Evolutionary conservation across 1,140 invertebrate species (phyloP).

Genomic region (Eriosoma lanigerum): DNA sequence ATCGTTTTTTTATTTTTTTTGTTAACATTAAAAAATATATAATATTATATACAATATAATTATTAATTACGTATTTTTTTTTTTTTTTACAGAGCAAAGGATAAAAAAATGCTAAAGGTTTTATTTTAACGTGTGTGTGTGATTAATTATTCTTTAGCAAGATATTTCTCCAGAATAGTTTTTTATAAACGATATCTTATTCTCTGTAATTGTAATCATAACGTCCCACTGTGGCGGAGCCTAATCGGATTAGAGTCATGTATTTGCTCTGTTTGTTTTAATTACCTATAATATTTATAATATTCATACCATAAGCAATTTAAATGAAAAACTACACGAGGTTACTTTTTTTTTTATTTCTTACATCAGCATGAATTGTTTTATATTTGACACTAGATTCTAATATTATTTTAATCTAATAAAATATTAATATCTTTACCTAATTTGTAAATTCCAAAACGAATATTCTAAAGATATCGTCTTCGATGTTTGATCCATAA

Average conservation of each 20-base stretch:
- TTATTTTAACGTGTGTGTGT: not conserved
- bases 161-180: not conserved
- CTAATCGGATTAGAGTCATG: not conserved
- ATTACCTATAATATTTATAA: not conserved
- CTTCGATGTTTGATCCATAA: not conserved
- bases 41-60: too few relatives aligned
- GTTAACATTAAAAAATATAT: too few relatives aligned
- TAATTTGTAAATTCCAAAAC: too few relatives aligned
- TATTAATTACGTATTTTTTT: too few relatives aligned
- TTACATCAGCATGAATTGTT: too few relatives aligned
- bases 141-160: not conserved
- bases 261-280: conserved; percentile 15
- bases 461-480: too few relatives aligned
- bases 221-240: not conserved
- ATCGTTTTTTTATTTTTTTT: too few relatives aligned
- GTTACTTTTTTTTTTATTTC: not conserved
- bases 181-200: not conserved
- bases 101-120: not conserved
- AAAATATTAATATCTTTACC: too few relatives aligned
- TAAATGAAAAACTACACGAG: not conserved
- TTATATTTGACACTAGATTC: too few relatives aligned
- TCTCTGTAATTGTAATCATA: not conserved
- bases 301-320: not conserved
- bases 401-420: too few relatives aligned
- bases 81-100: too few relatives aligned